Percentiles rank a stretch among this genome's conserved stretches.
Evolutionary conservation across 2,888 invertebrate genomes (phyloP).

Genomic region (Sisyra terminalis): DNA sequence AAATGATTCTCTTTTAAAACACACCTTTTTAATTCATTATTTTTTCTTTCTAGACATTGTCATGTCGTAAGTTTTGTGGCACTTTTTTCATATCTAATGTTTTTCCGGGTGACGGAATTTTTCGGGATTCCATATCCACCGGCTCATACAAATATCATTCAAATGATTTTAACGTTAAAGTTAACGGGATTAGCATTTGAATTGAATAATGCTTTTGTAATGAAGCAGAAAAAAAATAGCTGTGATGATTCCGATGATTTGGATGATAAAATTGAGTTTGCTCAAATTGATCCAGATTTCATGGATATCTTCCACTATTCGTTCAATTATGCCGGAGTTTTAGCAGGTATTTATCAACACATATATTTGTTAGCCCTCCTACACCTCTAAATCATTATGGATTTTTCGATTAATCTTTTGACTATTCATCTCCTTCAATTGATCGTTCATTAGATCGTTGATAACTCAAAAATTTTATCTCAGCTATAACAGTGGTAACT

Average conservation of each 20-base stretch:
- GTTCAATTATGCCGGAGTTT: conserved; percentile 78
- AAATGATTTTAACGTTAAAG: conserved; percentile 84
- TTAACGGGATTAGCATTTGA: conserved; percentile 87
- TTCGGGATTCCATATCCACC: conserved; percentile 66
- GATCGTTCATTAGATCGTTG: too few relatives aligned
- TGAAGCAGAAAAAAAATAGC: conserved; percentile 25
- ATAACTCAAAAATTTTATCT: too few relatives aligned
- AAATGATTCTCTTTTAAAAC: conserved; percentile 16
- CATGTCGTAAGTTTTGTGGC: conserved; percentile 62
- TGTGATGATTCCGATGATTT: conserved; percentile 20
- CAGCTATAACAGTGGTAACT: too few relatives aligned
- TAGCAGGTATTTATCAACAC: too few relatives aligned
- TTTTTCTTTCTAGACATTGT: conserved; percentile 40
- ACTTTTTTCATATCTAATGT: conserved; percentile 76
- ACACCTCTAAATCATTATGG: too few relatives aligned
- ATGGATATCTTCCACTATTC: conserved; percentile 70
- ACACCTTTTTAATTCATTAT: background rate
- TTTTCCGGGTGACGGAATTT: conserved; percentile 66
- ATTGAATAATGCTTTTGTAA: conserved; percentile 46
- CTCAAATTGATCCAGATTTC: conserved; percentile 24
- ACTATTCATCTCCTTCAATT: too few relatives aligned
- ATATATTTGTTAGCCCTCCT: too few relatives aligned
- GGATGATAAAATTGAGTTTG: conserved; percentile 32
- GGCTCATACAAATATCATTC: conserved; percentile 78
- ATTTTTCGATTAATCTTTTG: too few relatives aligned